A percentile compares a stretch with the other conserved stretches of the same genome.
phyloP scores from a whole-genome alignment of 92 coral and sea anemone genomes.

The Palythoa caribaeorum region DNA sequence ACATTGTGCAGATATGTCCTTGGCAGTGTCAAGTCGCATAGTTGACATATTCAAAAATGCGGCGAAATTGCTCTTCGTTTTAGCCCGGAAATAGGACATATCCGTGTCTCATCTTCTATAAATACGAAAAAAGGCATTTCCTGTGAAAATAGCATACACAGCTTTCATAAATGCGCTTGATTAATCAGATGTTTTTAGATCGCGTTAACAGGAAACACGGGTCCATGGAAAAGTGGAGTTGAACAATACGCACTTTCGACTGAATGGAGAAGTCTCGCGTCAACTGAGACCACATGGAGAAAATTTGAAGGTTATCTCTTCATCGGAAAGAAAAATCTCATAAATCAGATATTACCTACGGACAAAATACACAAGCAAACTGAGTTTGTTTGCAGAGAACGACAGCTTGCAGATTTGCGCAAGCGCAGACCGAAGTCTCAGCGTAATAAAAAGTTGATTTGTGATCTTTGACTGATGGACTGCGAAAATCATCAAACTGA shows the following conservation, averaged over 20 bases:
- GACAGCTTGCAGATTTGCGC: not conserved
- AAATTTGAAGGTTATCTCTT: not conserved
- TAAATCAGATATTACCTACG: not conserved
- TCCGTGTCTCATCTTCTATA: conserved; percentile 71
- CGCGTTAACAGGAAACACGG: conserved; percentile 7
- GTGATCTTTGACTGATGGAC: conserved; percentile 23
- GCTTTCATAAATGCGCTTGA: conserved; percentile 39
- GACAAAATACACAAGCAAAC: not conserved
- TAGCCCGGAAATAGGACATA: conserved; percentile 71
- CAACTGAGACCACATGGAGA: conserved; percentile 4
- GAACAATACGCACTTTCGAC: not conserved
- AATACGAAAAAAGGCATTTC: conserved; percentile 73
- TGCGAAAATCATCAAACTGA: conserved; percentile 21
- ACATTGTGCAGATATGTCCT: conserved; percentile 58
- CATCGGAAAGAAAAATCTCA: not conserved
- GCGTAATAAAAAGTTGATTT: not conserved
- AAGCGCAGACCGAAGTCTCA: not conserved
- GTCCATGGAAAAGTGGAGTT: not conserved
- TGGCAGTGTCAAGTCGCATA: conserved; percentile 60
- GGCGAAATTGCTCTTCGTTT: conserved; percentile 53
- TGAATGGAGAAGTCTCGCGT: not conserved
- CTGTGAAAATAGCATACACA: conserved; percentile 68
- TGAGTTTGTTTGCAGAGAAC: not conserved
- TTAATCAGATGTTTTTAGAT: conserved; percentile 19
- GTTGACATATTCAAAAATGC: conserved; percentile 67